Conservation (phyloP, 2,888 invertebrate species). For the Acrobasis repandana region DNA sequence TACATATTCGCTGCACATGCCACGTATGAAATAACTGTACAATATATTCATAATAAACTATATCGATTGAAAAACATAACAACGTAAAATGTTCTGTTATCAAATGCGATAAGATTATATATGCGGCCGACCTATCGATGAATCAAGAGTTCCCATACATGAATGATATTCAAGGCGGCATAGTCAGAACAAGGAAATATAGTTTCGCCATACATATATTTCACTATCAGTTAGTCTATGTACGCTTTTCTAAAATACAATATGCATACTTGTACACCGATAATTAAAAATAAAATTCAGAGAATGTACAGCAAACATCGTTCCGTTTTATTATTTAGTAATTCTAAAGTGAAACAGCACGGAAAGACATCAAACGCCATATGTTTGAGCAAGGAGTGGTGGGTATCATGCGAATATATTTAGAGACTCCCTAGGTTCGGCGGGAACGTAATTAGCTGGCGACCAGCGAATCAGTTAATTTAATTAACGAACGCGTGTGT, state of each 20-base stretch:
- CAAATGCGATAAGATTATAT: conserved; percentile 13
- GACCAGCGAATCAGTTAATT: conserved; percentile 57
- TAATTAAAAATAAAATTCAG: not conserved
- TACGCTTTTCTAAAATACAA: not conserved
- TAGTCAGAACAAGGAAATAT: not conserved
- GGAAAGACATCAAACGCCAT: conserved; percentile 39
- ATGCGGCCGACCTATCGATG: not conserved
- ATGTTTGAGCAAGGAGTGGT: conserved; percentile 59
- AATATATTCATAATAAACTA: not conserved
- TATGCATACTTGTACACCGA: not conserved
- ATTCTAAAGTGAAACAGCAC: conserved; percentile 23
- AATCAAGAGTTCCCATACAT: conserved; percentile 9
- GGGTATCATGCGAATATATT: conserved; percentile 63
- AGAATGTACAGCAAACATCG: not conserved
- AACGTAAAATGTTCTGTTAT: conserved; percentile 21
- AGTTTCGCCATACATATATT: not conserved
- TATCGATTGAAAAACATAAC: conserved; percentile 31
- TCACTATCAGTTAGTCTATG: not conserved
- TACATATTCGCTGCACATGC: not conserved
- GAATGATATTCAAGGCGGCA: not conserved
- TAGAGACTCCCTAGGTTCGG: conserved; percentile 49
- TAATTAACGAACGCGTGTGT: conserved; percentile 55
- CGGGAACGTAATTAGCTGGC: conserved; percentile 49
- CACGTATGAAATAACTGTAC: not conserved
- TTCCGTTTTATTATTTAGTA: not conserved